phyloP scores from a whole-genome alignment of 2,888 invertebrate species.

The Apodemia mormo region DNA sequence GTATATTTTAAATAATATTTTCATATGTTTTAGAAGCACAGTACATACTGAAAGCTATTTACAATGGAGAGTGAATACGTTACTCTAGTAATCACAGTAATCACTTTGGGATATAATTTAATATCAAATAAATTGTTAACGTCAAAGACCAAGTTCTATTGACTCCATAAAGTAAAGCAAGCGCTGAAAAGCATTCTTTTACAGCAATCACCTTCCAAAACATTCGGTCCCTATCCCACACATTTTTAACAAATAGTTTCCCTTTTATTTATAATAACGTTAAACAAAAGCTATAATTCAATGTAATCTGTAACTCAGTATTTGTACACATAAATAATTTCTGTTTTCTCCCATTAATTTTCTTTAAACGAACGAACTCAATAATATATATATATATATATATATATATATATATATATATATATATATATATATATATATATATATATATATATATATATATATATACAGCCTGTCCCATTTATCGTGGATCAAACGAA shows the following conservation, averaged over 20 bases:
- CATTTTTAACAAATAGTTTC: neutral
- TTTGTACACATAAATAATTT: neutral
- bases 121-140: neutral
- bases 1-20: too few species aligned
- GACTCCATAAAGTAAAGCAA: neutral
- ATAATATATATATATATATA: too few species aligned
- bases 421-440: too few species aligned
- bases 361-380: too few species aligned
- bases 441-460: too few species aligned
- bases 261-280: neutral
- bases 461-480: too few species aligned
- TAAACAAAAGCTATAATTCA: neutral
- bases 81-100: constrained; percentile 11
- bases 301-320: neutral
- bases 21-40: neutral
- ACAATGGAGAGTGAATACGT: neutral
- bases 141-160: neutral
- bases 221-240: too few species aligned
- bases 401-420: too few species aligned
- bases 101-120: constrained; percentile 11
- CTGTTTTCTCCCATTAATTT: neutral
- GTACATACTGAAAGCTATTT: neutral
- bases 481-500: too few species aligned
- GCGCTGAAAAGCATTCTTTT: neutral
- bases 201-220: neutral